These are phyloP conservation scores for Actinernus sp. DNA, from an alignment of 92 coral and sea anemone species.

Conservation along the genomic window DNA sequence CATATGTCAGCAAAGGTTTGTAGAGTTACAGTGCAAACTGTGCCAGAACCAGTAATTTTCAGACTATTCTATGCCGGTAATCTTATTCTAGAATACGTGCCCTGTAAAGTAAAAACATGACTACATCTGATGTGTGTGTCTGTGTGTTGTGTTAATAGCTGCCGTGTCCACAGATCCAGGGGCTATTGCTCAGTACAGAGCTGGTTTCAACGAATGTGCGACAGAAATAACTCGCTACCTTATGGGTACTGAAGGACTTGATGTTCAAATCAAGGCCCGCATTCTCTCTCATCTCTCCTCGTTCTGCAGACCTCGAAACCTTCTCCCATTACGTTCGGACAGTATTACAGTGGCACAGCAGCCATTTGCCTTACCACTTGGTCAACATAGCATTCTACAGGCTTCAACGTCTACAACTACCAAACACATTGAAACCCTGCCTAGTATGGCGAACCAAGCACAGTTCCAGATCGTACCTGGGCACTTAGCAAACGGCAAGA, in stretches of 20 bases:
- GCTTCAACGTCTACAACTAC: slow-evolving; percentile 14
- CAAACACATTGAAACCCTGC: slow-evolving; percentile 24
- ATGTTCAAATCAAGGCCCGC: slow-evolving; percentile 71
- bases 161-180: slow-evolving; percentile 41
- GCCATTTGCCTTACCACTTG: slow-evolving; percentile 28
- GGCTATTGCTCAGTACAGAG: slow-evolving; percentile 63
- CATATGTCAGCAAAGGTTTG: no score
- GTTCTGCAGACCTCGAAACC: slow-evolving; percentile 60
- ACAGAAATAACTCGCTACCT: slow-evolving; percentile 75
- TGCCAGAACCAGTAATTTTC: no score
- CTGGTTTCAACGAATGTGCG: slow-evolving; percentile 85
- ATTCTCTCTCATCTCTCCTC: slow-evolving; percentile 87
- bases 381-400: slow-evolving; percentile 16
- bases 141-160: slow-evolving; percentile 13
- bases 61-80: no score
- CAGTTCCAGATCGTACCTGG: slow-evolving; percentile 86
- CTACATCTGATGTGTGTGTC: no score
- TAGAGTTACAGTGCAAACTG: no score
- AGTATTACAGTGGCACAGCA: slow-evolving; percentile 15
- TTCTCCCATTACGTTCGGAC: slow-evolving; percentile 11
- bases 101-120: no score
- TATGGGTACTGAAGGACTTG: slow-evolving; percentile 52
- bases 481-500: slow-evolving; percentile 79
- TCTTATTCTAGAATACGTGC: no score
- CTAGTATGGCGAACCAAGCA: slow-evolving; percentile 16